A percentile compares a stretch with the other conserved stretches of the same genome.
Conservation (phyloP, 2,888 invertebrate genomes). For the Eilema depressum region DNA sequence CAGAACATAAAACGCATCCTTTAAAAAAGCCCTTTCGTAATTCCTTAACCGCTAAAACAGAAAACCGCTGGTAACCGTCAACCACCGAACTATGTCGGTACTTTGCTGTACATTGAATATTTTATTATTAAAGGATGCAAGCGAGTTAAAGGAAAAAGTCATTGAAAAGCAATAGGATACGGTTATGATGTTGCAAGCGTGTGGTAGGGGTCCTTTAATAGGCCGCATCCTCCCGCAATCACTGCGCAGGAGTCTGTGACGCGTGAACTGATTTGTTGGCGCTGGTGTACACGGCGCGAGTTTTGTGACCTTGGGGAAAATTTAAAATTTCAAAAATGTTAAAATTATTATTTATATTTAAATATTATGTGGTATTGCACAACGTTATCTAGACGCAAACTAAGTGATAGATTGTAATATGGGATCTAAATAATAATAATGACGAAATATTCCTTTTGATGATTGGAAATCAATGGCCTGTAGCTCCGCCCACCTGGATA, state of each 20-base stretch:
- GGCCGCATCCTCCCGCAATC: slow-evolving; percentile 81
- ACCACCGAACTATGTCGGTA: slow-evolving; percentile 12
- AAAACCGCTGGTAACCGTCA: slow-evolving; percentile 38
- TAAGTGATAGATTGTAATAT: too few species aligned
- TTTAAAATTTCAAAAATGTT: too few species aligned
- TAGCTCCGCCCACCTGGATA: too few species aligned
- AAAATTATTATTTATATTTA: too few species aligned
- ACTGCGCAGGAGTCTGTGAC: slow-evolving; percentile 76
- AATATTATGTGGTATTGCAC: too few species aligned
- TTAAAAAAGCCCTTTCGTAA: slow-evolving; percentile 31
- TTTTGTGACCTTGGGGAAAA: slow-evolving; percentile 33
- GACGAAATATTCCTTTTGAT: too few species aligned
- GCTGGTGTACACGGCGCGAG: slow-evolving; percentile 52
- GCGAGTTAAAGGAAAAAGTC: slow-evolving; percentile 47
- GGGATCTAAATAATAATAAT: too few species aligned
- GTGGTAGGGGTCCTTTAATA: slow-evolving; percentile 73
- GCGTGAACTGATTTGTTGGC: slow-evolving; percentile 70
- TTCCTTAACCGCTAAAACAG: slow-evolving; percentile 41
- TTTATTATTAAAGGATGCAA: slow-evolving; percentile 37
- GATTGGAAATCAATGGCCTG: too few species aligned
- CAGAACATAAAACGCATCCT: slow-evolving; percentile 34
- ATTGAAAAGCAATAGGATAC: slow-evolving; percentile 43
- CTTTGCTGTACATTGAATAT: slow-evolving; percentile 44
- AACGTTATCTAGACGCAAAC: too few species aligned
- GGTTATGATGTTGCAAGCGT: slow-evolving; percentile 34